These are phyloP conservation scores for Hirundo rustica DNA, from an alignment of 2,797 vertebrate genomes.

Conservation along the genomic window DNA sequence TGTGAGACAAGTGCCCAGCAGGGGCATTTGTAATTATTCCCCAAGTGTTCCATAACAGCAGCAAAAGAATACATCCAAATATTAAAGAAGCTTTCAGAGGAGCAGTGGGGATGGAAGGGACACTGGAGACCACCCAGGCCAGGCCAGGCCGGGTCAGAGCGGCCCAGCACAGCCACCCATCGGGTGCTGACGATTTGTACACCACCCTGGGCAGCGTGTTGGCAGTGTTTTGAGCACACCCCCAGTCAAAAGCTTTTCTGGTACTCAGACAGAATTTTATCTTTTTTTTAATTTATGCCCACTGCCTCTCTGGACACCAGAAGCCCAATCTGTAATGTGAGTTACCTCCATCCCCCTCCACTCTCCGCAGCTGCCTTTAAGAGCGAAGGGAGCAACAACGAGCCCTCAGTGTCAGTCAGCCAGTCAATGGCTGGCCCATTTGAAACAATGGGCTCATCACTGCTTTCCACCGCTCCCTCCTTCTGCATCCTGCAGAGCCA, in stretches of 20 bases:
- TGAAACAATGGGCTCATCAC: slow-evolving; percentile 25
- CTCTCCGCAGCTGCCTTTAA: neutral
- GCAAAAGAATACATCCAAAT: neutral
- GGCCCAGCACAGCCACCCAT: neutral
- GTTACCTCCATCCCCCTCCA: neutral
- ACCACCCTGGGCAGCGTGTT: neutral
- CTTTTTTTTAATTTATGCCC: neutral
- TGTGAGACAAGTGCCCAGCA: slow-evolving; percentile 13
- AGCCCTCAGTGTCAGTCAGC: neutral
- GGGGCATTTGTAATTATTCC: slow-evolving; percentile 36
- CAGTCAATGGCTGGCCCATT: neutral
- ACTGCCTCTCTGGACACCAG: neutral
- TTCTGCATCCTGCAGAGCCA: neutral
- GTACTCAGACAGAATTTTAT: neutral
- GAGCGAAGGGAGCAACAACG: neutral
- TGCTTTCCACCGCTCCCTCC: neutral
- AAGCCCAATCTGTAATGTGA: neutral
- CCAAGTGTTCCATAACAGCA: slow-evolving; percentile 5
- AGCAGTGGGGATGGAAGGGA: neutral
- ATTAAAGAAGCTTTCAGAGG: neutral
- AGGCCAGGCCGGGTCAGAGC: neutral
- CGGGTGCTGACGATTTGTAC: fast-evolving
- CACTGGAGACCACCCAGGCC: neutral
- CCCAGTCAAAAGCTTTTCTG: neutral
- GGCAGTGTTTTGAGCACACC: neutral